Percentiles rank a stretch among this genome's conserved stretches.
Conservation (phyloP, 2,113 vertebrate species). For the Ancistrus triradiatus region DNA sequence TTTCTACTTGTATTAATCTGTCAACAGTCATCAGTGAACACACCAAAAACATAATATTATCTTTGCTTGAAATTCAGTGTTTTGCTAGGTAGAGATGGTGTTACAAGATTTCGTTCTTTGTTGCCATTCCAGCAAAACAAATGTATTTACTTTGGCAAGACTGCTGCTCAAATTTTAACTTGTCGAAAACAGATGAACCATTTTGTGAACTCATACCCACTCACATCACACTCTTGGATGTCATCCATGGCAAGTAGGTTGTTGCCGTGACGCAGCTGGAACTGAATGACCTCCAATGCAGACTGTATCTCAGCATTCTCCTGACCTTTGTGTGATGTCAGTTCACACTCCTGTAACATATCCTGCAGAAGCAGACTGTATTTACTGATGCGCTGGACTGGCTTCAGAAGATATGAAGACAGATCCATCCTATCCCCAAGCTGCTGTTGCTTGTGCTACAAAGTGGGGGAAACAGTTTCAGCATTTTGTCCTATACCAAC, state of each 20-base stretch:
- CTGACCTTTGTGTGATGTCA: constrained; percentile 20
- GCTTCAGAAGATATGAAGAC: constrained; percentile 72
- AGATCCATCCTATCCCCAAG: constrained; percentile 71
- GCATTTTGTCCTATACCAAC: too few species aligned
- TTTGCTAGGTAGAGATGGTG: too few species aligned
- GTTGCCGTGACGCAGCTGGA: constrained; percentile 72
- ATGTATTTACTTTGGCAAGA: not conserved
- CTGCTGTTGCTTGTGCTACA: constrained; percentile 66
- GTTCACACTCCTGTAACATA: constrained; percentile 61
- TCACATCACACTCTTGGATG: constrained; percentile 72
- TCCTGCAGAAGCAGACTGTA: constrained; percentile 73
- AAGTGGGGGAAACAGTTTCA: not conserved
- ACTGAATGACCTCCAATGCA: constrained; percentile 66
- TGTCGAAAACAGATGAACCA: not conserved
- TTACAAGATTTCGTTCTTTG: too few species aligned
- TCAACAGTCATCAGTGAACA: too few species aligned
- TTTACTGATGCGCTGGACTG: constrained; percentile 75
- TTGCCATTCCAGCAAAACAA: too few species aligned
- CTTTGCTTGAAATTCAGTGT: not conserved
- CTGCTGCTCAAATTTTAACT: not conserved
- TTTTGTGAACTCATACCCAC: constrained; percentile 24
- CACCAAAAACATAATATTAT: too few species aligned
- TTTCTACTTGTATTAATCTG: too few species aligned
- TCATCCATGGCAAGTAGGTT: constrained; percentile 74
- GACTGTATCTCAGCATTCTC: constrained; percentile 62